Percentiles rank a stretch among this genome's conserved stretches.
phyloP scores from a whole-genome alignment of 2,888 invertebrate species.

The Troilus luridus region DNA sequence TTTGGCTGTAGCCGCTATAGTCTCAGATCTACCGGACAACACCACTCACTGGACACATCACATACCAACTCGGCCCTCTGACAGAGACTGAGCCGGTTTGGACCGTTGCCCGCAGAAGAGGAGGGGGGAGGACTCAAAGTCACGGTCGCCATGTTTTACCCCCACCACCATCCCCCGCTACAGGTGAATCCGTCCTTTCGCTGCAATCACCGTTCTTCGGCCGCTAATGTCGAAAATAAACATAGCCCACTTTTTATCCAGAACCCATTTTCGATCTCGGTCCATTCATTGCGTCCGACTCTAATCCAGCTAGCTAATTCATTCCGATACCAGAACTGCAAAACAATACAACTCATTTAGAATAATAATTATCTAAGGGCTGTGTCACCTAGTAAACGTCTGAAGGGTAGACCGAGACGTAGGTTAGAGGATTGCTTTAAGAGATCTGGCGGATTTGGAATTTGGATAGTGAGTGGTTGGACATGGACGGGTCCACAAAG shows the following conservation, averaged over 20 bases:
- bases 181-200: constrained; percentile 57
- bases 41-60: constrained; percentile 40
- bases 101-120: constrained; percentile 60
- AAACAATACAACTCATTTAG: not conserved
- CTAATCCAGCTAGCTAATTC: not conserved
- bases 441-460: no score
- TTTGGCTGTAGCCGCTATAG: constrained; percentile 34
- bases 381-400: no score
- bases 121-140: constrained; percentile 70
- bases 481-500: no score
- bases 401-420: no score
- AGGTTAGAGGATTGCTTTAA: no score
- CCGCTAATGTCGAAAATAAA: constrained; percentile 56
- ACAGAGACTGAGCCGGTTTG: constrained; percentile 60
- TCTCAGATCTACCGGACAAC: constrained; percentile 40
- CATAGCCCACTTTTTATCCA: constrained; percentile 43
- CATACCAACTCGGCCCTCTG: constrained; percentile 6
- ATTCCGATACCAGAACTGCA: not conserved
- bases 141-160: constrained; percentile 70
- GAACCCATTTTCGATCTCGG: constrained; percentile 56
- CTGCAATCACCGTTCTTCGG: constrained; percentile 53
- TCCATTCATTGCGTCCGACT: constrained; percentile 18
- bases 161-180: constrained; percentile 49
- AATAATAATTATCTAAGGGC: no score
- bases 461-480: no score